These are phyloP conservation scores for Notolepis coatsorum DNA, from an alignment of 2,797 vertebrate species.

Conservation along the genomic window DNA sequence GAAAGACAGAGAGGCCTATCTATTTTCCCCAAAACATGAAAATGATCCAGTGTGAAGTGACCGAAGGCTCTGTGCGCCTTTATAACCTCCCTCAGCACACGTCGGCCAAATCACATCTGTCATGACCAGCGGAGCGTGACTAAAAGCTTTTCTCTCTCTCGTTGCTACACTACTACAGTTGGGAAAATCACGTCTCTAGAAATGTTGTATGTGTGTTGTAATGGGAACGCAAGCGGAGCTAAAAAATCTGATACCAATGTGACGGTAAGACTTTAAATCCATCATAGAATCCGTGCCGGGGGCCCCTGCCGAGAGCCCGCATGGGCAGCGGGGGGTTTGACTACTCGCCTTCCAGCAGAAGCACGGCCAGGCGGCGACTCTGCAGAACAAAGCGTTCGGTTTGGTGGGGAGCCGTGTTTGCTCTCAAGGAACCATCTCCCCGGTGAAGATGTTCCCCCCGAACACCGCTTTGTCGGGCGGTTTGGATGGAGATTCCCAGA, in stretches of 20 bases:
- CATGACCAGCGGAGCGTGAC: constrained; percentile 39
- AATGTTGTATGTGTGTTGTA: constrained; percentile 47
- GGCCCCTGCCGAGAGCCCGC: constrained; percentile 29
- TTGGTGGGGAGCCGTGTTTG: constrained; percentile 57
- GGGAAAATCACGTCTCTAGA: constrained; percentile 42
- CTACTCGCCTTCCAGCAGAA: constrained; percentile 60
- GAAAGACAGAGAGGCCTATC: constrained; percentile 25
- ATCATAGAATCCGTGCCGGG: constrained; percentile 10
- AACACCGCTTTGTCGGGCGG: constrained; percentile 54
- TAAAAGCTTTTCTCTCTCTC: constrained; percentile 51
- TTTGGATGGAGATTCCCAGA: constrained; percentile 53
- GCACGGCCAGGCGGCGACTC: constrained; percentile 23
- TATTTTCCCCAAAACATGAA: constrained; percentile 29
- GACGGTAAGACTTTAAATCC: constrained; percentile 24
- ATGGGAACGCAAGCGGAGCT: constrained; percentile 50
- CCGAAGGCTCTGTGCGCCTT: constrained; percentile 30
- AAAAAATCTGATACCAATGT: constrained; percentile 49
- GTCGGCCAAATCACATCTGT: constrained; percentile 52
- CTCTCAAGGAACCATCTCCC: constrained; percentile 69
- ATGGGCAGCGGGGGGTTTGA: constrained; percentile 52
- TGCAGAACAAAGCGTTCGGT: constrained; percentile 53
- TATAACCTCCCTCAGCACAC: constrained; percentile 55
- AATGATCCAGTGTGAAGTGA: constrained; percentile 36
- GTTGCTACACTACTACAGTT: constrained; percentile 48
- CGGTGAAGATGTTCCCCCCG: constrained; percentile 54